Base-by-base conservation (phyloP, 2,888 invertebrate genomes). In the Drosophila pseudotalamancana region DNA sequence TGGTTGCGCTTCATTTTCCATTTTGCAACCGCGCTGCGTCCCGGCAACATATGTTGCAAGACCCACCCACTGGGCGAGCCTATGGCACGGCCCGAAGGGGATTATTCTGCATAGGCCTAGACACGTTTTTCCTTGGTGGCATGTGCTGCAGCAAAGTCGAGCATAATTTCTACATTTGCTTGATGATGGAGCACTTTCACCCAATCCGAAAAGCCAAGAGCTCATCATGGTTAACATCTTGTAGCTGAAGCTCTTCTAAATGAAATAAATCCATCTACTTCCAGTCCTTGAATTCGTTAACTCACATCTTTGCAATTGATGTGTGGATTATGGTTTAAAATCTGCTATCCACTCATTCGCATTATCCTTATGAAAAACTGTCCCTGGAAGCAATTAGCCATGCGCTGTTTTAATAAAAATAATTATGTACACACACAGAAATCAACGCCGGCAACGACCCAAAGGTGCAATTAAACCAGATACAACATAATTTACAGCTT, bases 401-500 rank as follows among this genome's bases (percentile, higher is more conserved):
- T 18, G 35, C 21, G 12, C 9, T 31, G 18, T 29, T 37, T 66
- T 8, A 60, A 60, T 59, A 12, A 11, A 53, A 59, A 53, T 59
- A 34, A 35, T 49, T 39, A 49, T 40, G 57, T 53, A 34, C 39
- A 14, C 14, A 18, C 12, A 14, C 14, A 31, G n/a, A 64, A 78
- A 81, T 78, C 78, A 81, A 49, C 32, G 66, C 35, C 21, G 27
- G 43, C 29, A 46, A 57, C 46, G 50, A 53, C 76, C 78, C 84
- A 64, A 45, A 68, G 81, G 81, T 78, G 82, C 71, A 73, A 83
- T 85, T 76, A 81, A 85, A 85, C 72, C 76, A 81, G 87, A 83
- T 76, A 82, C 76, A 73, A 80, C 55, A 79, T 86, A 79, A 88
- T 87, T 86, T 87, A 89, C 78, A 89, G 86, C 89, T 89, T 88